Conservation (phyloP, 2,888 invertebrate genomes). For the Neria commutata region DNA sequence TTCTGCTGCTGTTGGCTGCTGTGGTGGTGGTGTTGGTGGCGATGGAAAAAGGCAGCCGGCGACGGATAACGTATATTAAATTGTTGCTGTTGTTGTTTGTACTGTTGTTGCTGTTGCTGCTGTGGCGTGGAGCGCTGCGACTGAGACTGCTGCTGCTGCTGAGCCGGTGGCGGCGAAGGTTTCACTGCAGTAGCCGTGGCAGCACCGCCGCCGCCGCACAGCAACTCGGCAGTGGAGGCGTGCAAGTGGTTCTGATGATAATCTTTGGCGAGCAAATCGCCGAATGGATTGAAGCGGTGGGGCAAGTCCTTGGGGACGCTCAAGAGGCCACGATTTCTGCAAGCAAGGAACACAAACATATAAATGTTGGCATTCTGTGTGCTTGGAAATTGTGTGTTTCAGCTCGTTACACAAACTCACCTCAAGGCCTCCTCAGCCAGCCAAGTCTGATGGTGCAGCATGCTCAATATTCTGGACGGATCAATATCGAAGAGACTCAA, state of each 20-base stretch:
- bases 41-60: constrained; percentile 31
- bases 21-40: constrained; percentile 34
- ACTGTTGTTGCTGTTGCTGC: constrained; percentile 28
- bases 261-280: constrained; percentile 60
- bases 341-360: neutral
- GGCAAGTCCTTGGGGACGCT: constrained; percentile 57
- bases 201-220: constrained; percentile 4
- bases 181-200: neutral
- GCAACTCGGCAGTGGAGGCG: constrained; percentile 35
- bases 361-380: neutral
- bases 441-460: constrained; percentile 64
- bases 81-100: constrained; percentile 29
- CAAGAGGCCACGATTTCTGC: constrained; percentile 57
- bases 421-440: constrained; percentile 62
- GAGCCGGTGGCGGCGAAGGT: constrained; percentile 14
- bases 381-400: neutral
- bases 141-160: constrained; percentile 25
- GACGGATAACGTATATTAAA: constrained; percentile 40
- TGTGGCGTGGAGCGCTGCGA: constrained; percentile 31
- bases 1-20: constrained; percentile 41
- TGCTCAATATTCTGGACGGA: constrained; percentile 65
- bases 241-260: constrained; percentile 45
- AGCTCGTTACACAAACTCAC: constrained; percentile 37
- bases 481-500: constrained; percentile 62
- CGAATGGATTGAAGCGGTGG: constrained; percentile 58